Conservation (phyloP, 1,140 invertebrate genomes). For the Caenorhabditis tropicalis region DNA sequence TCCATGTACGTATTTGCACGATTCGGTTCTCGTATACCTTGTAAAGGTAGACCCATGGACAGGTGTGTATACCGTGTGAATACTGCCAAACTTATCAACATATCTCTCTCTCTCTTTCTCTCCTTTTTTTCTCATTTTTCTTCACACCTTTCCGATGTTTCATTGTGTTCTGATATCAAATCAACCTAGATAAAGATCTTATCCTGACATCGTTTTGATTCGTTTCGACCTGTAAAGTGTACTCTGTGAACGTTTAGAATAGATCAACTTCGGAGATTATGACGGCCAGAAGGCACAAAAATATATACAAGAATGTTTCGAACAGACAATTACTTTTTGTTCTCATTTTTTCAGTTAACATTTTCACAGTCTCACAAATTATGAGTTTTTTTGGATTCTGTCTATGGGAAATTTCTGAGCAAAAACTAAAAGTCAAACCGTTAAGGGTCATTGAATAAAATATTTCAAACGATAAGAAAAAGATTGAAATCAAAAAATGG, state of each 20-base stretch:
- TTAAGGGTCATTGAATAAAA: too few relatives aligned
- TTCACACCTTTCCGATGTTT: too few relatives aligned
- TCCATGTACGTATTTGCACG: slow-evolving; percentile 41
- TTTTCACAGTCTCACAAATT: too few relatives aligned
- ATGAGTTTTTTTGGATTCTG: too few relatives aligned
- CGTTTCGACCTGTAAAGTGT: background rate
- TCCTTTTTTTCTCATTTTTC: too few relatives aligned
- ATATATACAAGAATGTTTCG: background rate
- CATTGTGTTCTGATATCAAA: background rate
- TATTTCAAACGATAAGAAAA: too few relatives aligned
- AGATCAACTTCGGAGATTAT: slow-evolving; percentile 14
- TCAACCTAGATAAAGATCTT: background rate
- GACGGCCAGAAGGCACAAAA: background rate
- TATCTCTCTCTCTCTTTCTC: too few relatives aligned
- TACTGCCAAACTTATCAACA: slow-evolving; percentile 2
- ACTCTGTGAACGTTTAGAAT: background rate
- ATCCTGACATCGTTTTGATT: background rate
- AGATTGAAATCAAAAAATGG: too few relatives aligned
- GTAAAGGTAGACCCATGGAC: background rate
- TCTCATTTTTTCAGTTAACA: too few relatives aligned
- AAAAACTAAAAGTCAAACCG: too few relatives aligned
- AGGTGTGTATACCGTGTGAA: slow-evolving; percentile 23
- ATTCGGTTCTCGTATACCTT: slow-evolving; percentile 29
- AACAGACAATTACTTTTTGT: background rate
- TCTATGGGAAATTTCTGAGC: too few relatives aligned